Base-by-base conservation (phyloP, 1,140 invertebrate species). In the Cyrtorhinus lividipennis region DNA sequence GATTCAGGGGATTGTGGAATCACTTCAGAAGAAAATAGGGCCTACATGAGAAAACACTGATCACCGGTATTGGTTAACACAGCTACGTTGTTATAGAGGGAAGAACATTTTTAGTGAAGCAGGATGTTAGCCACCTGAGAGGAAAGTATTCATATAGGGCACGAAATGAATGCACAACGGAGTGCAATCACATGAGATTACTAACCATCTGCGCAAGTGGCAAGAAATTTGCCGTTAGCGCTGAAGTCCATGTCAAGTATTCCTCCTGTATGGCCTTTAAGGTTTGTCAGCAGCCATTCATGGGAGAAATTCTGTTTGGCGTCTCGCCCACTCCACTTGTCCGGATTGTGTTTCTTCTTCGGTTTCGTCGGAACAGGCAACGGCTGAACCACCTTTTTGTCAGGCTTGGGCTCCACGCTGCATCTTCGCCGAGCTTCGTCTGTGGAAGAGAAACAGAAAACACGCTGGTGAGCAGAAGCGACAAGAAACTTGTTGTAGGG, bases 181-280 rank as follows among this genome's bases (percentile, higher is more conserved):
- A n/a, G n/a, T n/a, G n/a, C n/a, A n/a, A n/a, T n/a, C n/a, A n/a
- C n/a, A n/a, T n/a, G n/a, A n/a, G n/a, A n/a, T 38, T 26, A 61
- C 80, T 76, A 81, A 92, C 88, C 90, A 79, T 89, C 84, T 65
- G 83, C 84, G 71, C 85, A 87, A 56, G 86, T 84, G 48, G 85
- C 85, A 64, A 93, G 76, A 69, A 83, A 90, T 76, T 92, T 92
- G 57, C 85, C 87, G 74, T 90, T 90, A 10, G 80, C 78, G 56
- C 88, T 88, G 69, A 90, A 87, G 71, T 87, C 83, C 70, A 92
- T 79, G 59, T 87, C 81, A 0, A 85, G 72, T 22, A 93, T 81
- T 0, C 74, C 73, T 0, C 80, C 82, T 1, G 82, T 84, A 69
- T 93, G 90, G 13, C 87, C 88, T 72, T 91, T 92, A 38, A 93